Conservation (phyloP, 2,797 vertebrate species). For the Benthosema pterotum region DNA sequence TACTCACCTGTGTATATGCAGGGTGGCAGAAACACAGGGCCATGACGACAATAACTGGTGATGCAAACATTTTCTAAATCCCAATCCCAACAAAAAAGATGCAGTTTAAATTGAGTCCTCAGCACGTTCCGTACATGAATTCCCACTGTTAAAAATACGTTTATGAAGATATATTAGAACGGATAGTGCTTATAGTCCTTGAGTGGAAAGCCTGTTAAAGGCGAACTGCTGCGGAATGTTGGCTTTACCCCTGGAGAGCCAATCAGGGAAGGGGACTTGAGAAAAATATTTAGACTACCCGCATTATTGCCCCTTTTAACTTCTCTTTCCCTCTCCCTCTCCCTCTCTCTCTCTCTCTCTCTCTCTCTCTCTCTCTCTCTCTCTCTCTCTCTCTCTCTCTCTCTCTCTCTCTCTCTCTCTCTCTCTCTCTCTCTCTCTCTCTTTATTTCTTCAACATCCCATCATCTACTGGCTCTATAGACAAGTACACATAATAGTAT, state of each 20-base stretch:
- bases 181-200: conserved; percentile 30
- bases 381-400: no score
- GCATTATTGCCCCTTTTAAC: conserved; percentile 56
- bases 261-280: conserved; percentile 64
- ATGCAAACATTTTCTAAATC: conserved; percentile 68
- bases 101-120: conserved; percentile 10
- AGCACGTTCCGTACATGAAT: conserved; percentile 19
- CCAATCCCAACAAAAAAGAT: conserved; percentile 1
- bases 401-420: no score
- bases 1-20: conserved; percentile 77
- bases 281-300: conserved; percentile 56
- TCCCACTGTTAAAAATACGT: conserved; percentile 15
- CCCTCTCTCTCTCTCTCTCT: no score
- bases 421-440: no score
- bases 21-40: conserved; percentile 63
- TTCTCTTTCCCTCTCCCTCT: conserved; percentile 24
- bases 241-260: conserved; percentile 66
- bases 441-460: no score
- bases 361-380: no score
- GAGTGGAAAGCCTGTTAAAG: conserved; percentile 53
- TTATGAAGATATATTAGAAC: conserved; percentile 45
- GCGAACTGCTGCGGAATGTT: conserved; percentile 61
- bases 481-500: no score
- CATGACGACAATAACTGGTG: conserved; percentile 46
- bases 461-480: no score